Conservation (phyloP, 1,140 invertebrate genomes). For the Cydia amplana region DNA sequence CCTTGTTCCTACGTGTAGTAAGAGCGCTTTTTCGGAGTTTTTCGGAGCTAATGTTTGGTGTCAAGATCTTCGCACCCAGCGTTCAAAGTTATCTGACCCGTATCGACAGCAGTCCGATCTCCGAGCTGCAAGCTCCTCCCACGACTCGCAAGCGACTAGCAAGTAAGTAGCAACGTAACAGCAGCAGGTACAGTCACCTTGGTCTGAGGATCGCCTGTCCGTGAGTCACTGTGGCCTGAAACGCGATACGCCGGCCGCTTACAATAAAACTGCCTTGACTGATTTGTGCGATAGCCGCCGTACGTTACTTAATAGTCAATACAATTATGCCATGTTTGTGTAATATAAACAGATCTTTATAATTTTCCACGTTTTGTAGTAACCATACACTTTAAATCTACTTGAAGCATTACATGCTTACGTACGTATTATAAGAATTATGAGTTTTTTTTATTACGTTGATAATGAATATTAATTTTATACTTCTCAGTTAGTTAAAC, state of each 20-base stretch:
- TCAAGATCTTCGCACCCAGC: too few species aligned
- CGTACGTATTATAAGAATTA: not conserved
- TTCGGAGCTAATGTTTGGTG: too few species aligned
- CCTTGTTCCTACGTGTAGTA: too few species aligned
- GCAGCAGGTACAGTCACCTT: constrained; percentile 7
- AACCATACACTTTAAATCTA: not conserved
- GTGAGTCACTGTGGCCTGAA: constrained; percentile 1
- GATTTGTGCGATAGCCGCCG: constrained; percentile 2
- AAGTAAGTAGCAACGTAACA: not conserved
- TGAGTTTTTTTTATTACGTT: not conserved
- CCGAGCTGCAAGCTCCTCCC: too few species aligned
- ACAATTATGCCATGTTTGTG: not conserved
- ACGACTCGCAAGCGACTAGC: too few species aligned
- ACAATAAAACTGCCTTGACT: constrained; percentile 1
- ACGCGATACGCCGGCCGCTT: not conserved
- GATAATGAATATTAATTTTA: not conserved
- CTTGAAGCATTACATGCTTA: not conserved
- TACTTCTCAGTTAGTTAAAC: not conserved
- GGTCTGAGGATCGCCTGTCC: constrained; percentile 7
- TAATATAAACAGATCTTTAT: not conserved
- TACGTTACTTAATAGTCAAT: constrained; percentile 1
- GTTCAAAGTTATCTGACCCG: too few species aligned
- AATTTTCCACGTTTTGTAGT: not conserved
- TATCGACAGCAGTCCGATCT: too few species aligned
- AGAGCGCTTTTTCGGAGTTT: too few species aligned